Evolutionary conservation across 2,113 vertebrate species (phyloP).

Genomic region (Corythornis vintsioides): DNA sequence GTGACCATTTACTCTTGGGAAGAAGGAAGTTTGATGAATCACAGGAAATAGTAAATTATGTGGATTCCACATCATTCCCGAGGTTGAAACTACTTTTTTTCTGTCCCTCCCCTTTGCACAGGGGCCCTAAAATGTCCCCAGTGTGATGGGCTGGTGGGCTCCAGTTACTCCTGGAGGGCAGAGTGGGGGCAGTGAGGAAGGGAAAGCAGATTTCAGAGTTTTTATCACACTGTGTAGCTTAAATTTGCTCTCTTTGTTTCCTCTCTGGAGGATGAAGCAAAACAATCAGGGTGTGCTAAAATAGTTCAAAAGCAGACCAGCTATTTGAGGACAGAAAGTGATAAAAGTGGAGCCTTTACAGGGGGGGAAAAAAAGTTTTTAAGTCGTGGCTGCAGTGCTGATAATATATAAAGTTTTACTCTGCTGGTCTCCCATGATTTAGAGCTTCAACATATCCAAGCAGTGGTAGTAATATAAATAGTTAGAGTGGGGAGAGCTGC

Average conservation of each 20-base stretch:
- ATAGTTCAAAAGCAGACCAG: constrained; percentile 2
- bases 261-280: not conserved
- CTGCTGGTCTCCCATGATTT: not conserved
- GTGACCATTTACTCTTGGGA: constrained; percentile 66
- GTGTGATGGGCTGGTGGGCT: constrained; percentile 30
- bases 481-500: not conserved
- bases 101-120: not conserved
- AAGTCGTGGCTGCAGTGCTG: not conserved
- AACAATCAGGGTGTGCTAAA: not conserved
- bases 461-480: constrained; percentile 16
- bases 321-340: not conserved
- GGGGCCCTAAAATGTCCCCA: constrained; percentile 27
- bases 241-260: constrained; percentile 23
- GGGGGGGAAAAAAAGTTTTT: not conserved
- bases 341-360: not conserved
- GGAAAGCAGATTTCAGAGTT: constrained; percentile 35
- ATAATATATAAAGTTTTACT: not conserved
- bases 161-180: constrained; percentile 62
- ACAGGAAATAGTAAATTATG: constrained; percentile 80
- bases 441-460: not conserved
- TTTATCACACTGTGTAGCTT: not conserved
- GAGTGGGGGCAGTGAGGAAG: not conserved
- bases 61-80: constrained; percentile 71
- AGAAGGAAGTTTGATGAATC: constrained; percentile 78
- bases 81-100: constrained; percentile 37